phyloP scores from a whole-genome alignment of 2,797 vertebrate genomes.

The Carduelis carduelis region DNA sequence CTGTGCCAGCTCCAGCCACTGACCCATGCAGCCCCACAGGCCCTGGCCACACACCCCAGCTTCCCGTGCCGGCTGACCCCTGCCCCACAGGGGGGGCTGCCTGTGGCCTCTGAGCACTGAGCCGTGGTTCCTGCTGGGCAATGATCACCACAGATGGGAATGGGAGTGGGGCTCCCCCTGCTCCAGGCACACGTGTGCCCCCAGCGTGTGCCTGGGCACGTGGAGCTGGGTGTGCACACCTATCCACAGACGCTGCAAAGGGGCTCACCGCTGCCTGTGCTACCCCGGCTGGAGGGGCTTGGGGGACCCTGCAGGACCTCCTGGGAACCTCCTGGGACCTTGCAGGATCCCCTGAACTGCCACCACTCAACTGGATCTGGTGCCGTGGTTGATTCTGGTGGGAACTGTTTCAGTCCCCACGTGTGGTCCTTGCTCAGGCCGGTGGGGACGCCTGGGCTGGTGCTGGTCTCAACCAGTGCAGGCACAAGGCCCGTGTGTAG shows the following conservation, averaged over 20 bases:
- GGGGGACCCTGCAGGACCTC: neutral
- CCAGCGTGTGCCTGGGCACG: neutral
- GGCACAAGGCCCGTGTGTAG: neutral
- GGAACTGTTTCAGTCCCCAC: too few species aligned
- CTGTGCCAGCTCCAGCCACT: fast-evolving
- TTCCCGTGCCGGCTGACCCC: neutral
- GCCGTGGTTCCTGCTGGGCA: neutral
- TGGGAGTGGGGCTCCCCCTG: fast-evolving
- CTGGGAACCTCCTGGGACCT: neutral
- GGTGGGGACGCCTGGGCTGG: neutral
- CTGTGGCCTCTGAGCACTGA: neutral
- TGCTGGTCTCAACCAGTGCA: too few species aligned
- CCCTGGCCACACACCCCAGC: too few species aligned
- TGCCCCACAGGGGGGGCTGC: fast-evolving
- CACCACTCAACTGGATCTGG: neutral
- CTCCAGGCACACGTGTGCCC: neutral
- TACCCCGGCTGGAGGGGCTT: too few species aligned
- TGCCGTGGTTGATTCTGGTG: fast-evolving
- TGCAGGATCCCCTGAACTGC: neutral
- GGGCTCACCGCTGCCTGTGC: neutral
- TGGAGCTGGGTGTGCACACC: neutral
- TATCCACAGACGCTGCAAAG: fast-evolving
- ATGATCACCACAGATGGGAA: neutral
- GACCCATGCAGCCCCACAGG: neutral
- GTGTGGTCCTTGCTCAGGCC: neutral